Percentiles rank a stretch among this genome's conserved stretches.
Evolutionary conservation across 2,888 invertebrate genomes (phyloP).

Genomic region (Rugalucina vietnamica): DNA sequence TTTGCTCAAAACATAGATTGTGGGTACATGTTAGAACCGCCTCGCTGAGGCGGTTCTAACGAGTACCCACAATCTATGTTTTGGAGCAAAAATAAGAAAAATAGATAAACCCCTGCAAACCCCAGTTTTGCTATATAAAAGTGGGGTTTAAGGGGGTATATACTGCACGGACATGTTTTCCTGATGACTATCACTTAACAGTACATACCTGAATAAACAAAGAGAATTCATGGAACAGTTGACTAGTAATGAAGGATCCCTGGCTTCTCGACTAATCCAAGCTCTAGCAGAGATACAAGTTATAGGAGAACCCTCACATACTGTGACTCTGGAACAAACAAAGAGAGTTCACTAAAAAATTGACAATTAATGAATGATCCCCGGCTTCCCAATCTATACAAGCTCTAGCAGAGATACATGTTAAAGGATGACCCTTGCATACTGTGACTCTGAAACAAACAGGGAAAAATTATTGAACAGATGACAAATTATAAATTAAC

Average conservation of each 20-base stretch:
- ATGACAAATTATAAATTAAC: too few relatives aligned
- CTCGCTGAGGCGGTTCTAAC: too few relatives aligned
- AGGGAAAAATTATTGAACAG: too few relatives aligned
- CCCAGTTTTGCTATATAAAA: too few relatives aligned
- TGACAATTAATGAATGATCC: conserved; percentile 91
- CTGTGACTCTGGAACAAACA: conserved; percentile 84
- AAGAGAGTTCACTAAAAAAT: conserved; percentile 90
- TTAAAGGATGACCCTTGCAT: conserved; percentile 88
- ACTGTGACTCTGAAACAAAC: conserved; percentile 84
- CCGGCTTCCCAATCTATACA: conserved; percentile 92
- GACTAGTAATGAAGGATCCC: conserved; percentile 90
- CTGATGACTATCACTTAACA: too few relatives aligned
- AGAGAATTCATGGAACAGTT: conserved; percentile 91
- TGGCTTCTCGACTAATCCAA: conserved; percentile 91
- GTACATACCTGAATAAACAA: conserved; percentile 87
- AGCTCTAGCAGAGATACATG: conserved; percentile 91
- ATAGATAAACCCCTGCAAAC: too few relatives aligned
- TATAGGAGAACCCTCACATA: conserved; percentile 88
- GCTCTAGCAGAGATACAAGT: conserved; percentile 91
- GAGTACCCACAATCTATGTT: too few relatives aligned
- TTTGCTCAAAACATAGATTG: too few relatives aligned
- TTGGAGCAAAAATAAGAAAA: too few relatives aligned
- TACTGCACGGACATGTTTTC: too few relatives aligned
- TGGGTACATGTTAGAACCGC: too few relatives aligned
- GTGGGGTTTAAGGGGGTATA: too few relatives aligned